These are phyloP conservation scores for Trichoplusia ni DNA, from an alignment of 1,140 invertebrate species.

Conservation along the genomic window DNA sequence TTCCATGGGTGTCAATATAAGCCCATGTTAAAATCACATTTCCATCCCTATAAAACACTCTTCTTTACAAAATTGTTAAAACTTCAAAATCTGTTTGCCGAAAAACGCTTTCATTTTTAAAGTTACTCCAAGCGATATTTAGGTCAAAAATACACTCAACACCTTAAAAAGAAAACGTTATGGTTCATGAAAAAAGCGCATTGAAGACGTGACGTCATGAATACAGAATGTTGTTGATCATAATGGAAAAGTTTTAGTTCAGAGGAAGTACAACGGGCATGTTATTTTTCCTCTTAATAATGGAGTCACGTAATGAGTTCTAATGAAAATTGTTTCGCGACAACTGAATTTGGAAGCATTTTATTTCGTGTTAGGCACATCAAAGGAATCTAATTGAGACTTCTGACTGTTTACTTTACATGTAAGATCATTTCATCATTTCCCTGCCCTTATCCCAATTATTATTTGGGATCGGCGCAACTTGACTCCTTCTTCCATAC, in stretches of 20 bases:
- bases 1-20: no score
- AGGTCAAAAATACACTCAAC: no score
- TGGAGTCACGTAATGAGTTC: slow-evolving; percentile 60
- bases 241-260: slow-evolving; percentile 60
- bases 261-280: slow-evolving; percentile 44
- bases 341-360: slow-evolving; percentile 44
- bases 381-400: slow-evolving; percentile 35
- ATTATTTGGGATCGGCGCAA: no score
- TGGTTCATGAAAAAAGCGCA: slow-evolving; percentile 7
- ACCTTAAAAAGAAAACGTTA: not conserved
- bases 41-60: no score
- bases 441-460: no score
- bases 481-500: no score
- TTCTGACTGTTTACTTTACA: slow-evolving; percentile 18
- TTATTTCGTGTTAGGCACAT: slow-evolving; percentile 42
- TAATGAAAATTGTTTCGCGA: slow-evolving; percentile 71
- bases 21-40: no score
- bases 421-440: no score
- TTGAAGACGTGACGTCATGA: slow-evolving; percentile 26
- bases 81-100: no score
- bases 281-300: slow-evolving; percentile 53
- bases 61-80: no score
- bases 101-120: no score
- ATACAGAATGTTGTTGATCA: slow-evolving; percentile 43
- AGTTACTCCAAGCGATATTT: no score